A percentile compares a stretch with the other conserved stretches of the same genome.
Evolutionary conservation across 92 coral and sea anemone genomes (phyloP).

Genomic region (Palythoa caribaeorum): DNA sequence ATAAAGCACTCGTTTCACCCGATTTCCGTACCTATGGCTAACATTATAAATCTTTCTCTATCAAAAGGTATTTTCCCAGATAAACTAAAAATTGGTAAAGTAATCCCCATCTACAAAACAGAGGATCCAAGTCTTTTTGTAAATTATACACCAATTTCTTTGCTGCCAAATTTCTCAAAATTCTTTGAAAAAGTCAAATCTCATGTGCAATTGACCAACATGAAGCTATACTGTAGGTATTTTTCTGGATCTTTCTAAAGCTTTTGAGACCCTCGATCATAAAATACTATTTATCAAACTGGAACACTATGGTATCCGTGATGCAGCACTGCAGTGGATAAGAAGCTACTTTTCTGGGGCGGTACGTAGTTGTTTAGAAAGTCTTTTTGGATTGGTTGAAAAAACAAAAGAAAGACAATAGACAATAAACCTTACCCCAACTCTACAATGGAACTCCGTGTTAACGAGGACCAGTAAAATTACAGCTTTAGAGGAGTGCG

Average conservation of each 20-base stretch:
- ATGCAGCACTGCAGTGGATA: slow-evolving; percentile 24
- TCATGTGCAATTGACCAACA: no score
- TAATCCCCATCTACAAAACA: slow-evolving; percentile 50
- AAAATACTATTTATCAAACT: slow-evolving; percentile 38
- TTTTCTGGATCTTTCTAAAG: slow-evolving; percentile 44
- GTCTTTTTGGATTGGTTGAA: no score
- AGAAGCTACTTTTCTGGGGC: no score
- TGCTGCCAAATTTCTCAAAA: slow-evolving; percentile 30
- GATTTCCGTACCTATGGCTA: slow-evolving; percentile 41
- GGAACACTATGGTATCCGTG: slow-evolving; percentile 49
- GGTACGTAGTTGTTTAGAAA: no score
- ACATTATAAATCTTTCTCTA: slow-evolving; percentile 43
- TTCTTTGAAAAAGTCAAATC: no score
- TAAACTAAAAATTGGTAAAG: slow-evolving; percentile 55
- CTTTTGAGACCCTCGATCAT: slow-evolving; percentile 54
- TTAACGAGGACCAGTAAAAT: no score
- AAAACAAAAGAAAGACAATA: no score
- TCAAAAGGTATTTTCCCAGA: slow-evolving; percentile 47
- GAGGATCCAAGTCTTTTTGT: slow-evolving; percentile 44
- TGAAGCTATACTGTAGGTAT: no score
- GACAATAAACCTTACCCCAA: no score
- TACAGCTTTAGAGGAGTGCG: no score
- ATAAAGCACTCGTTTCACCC: slow-evolving; percentile 40
- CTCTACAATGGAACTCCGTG: no score
- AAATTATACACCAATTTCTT: slow-evolving; percentile 54